Evolutionary conservation across 2,888 invertebrate genomes (phyloP).

Genomic region (Synanthedon formicaeformis): DNA sequence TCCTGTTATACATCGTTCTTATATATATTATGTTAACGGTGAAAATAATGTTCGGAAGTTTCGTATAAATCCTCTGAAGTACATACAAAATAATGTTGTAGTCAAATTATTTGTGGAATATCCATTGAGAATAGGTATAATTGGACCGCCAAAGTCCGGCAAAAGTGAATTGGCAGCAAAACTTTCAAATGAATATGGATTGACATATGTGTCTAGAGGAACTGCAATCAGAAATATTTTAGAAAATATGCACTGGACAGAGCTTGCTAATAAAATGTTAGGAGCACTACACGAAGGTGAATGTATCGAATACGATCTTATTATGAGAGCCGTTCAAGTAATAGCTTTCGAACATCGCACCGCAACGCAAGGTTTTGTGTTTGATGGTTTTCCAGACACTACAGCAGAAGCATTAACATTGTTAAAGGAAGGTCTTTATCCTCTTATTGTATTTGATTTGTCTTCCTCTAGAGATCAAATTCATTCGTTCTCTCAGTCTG

Average conservation of each 20-base stretch:
- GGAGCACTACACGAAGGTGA: constrained; percentile 46
- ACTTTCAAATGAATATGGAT: constrained; percentile 62
- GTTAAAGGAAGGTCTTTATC: constrained; percentile 62
- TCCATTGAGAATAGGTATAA: constrained; percentile 66
- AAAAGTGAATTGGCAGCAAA: constrained; percentile 69
- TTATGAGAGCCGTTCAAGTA: constrained; percentile 66
- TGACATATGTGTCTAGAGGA: constrained; percentile 68
- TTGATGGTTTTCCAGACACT: constrained; percentile 73
- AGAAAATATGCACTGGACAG: constrained; percentile 60
- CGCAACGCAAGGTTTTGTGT: constrained; percentile 68
- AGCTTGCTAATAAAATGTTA: constrained; percentile 52
- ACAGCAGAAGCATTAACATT: constrained; percentile 62
- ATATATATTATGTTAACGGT: constrained; percentile 71
- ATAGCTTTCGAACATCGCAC: constrained; percentile 55
- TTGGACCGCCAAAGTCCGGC: constrained; percentile 75
- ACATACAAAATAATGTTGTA: constrained; percentile 38
- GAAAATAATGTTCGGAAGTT: constrained; percentile 60
- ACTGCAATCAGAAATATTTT: constrained; percentile 61
- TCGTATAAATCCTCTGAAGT: constrained; percentile 68
- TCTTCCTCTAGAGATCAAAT: constrained; percentile 36
- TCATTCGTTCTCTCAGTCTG: constrained; percentile 43
- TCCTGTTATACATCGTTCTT: constrained; percentile 70
- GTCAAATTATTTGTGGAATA: constrained; percentile 53
- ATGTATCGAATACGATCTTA: constrained; percentile 44
- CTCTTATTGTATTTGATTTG: constrained; percentile 69